Evolutionary conservation across 1,140 invertebrate genomes (phyloP).

Genomic region (Drosophila leontia): DNA sequence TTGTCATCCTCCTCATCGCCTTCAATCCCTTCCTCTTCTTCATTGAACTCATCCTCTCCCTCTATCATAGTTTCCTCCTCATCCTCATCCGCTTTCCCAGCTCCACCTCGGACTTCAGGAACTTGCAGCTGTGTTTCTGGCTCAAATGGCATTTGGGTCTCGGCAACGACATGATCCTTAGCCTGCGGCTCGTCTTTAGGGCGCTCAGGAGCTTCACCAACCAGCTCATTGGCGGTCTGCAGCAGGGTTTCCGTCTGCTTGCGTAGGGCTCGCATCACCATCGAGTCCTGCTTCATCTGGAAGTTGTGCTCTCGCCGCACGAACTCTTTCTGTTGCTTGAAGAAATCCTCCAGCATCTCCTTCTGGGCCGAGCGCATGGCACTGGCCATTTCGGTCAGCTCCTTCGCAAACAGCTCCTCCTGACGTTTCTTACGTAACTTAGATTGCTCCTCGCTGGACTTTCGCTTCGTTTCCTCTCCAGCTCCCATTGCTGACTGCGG

Average conservation of each 20-base stretch:
- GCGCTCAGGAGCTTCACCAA: background rate
- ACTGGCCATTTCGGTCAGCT: constrained; percentile 61
- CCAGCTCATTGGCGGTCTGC: constrained; percentile 49
- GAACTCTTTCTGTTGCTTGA: constrained; percentile 71
- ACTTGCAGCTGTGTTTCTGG: constrained; percentile 10
- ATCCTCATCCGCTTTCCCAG: constrained; percentile 4
- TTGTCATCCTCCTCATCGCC: constrained; percentile 18
- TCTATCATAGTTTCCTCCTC: constrained; percentile 4
- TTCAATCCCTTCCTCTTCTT: constrained; percentile 7
- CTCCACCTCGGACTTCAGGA: constrained; percentile 4
- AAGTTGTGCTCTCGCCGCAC: constrained; percentile 74
- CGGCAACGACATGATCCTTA: constrained; percentile 8
- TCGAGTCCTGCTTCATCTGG: constrained; percentile 68
- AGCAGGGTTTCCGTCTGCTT: constrained; percentile 64
- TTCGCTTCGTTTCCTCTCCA: constrained; percentile 17
- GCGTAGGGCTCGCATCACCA: constrained; percentile 69
- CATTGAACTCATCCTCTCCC: constrained; percentile 4
- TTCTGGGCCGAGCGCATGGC: constrained; percentile 67
- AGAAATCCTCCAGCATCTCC: constrained; percentile 73
- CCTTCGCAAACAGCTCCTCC: constrained; percentile 56
- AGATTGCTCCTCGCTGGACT: constrained; percentile 32
- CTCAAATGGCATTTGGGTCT: constrained; percentile 30
- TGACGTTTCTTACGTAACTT: constrained; percentile 43
- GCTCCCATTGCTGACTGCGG: background rate
- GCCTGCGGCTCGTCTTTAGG: background rate